phyloP scores from a whole-genome alignment of 2,113 vertebrate species.

The Narcine bancroftii region DNA sequence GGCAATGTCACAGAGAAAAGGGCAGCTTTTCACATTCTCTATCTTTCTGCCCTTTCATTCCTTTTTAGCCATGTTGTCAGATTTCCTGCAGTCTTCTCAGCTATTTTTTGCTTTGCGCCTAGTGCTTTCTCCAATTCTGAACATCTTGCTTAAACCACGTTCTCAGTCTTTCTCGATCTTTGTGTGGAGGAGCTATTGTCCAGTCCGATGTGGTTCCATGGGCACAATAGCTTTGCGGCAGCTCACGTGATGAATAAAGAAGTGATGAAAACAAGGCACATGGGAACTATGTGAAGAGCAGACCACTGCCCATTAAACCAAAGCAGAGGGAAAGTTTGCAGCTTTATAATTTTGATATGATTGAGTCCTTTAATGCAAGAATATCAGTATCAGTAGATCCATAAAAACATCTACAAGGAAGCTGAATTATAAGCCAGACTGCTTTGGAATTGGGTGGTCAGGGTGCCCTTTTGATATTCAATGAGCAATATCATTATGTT shows the following conservation, averaged over 20 bases:
- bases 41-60: neutral
- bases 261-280: neutral
- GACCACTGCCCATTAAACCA: neutral
- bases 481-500: neutral
- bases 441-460: neutral
- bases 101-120: neutral
- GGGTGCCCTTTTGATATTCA: neutral
- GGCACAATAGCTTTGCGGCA: neutral
- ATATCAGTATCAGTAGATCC: neutral
- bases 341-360: neutral
- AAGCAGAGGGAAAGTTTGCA: neutral
- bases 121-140: neutral
- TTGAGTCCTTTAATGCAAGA: neutral
- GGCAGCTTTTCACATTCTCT: neutral
- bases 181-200: neutral
- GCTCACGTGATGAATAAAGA: neutral
- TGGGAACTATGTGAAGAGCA: neutral
- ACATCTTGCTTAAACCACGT: neutral
- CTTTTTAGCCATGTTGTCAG: neutral
- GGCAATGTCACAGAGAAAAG: neutral
- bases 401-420: neutral
- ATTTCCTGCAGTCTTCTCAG: too few relatives aligned
- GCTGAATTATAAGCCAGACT: neutral
- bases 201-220: neutral
- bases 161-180: neutral